Base-by-base conservation (phyloP, 1,140 invertebrate genomes). In the Sitobion miscanthi region DNA sequence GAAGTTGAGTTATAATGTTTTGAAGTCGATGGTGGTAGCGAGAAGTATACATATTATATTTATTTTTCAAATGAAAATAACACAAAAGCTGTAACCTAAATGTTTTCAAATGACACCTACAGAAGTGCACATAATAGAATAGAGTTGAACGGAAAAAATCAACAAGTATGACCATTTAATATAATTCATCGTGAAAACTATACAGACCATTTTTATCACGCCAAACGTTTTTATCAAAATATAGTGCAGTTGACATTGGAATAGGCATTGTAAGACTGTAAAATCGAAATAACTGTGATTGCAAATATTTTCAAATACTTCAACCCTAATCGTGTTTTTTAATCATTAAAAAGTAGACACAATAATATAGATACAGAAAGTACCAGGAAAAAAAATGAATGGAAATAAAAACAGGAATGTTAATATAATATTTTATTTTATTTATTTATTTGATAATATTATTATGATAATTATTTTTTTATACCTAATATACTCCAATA, bases 21-120 rank as follows among this genome's bases (percentile, higher is more conserved):
- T 88, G 35, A 88, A 88, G n/a, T 38, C n/a, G 20, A 54, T 89
- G 54, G n/a, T 23, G n/a, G 8, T 54, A 89, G 17, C 7, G 30
- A 30, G 42, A 25, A 42, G 23, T 86, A 45, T 42, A 86, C 83
- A 45, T 86, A 45, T 42, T 86, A 86, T 45, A 86, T 86, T 86
- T 42, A 86, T 45, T 86, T 86, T 86, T 45, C 23, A 85, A 86
- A 86, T 30, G 23, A 86, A 86, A 77, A 77, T 77, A n/a, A n/a
- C 62, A 77, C 30, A 77, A 77, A 77, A n/a, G 62, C 62, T 77
- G 30, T 77, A 77, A 77, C 62, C n/a, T n/a, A 77, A 77, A 35
- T 77, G 30, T 77, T 77, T 35, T n/a, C n/a, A n/a, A n/a, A 77
- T 17, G 14, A 77, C n/a, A 77, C 17, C 14, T n/a, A 77, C 30